Evolutionary conservation across 2,888 invertebrate species (phyloP), one percentile per base, ranked within the genome.

Genomic region (Ormyrus pomaceus): DNA sequence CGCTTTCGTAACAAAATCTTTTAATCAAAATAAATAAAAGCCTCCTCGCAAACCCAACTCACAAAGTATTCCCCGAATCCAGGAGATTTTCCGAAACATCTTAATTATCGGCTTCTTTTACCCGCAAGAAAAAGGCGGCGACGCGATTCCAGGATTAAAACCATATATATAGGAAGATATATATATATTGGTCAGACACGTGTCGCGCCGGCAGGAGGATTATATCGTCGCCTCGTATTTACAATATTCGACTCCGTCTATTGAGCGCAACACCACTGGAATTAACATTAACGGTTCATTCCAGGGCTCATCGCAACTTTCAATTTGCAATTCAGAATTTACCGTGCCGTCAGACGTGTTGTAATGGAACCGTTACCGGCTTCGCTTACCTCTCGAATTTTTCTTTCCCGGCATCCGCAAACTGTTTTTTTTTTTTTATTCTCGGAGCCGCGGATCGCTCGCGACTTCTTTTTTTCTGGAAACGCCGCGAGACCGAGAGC

Each of bases 251-350:
- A 19, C 34, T 34, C 48, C 34, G 4, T 13, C 34, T 34, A 4
- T 34, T 4, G 34, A 34, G 34, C 34, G 34, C 34, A 34, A 34
- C 34, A 34, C 34, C 34, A 34, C 34, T 50, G 72, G 74, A 72
- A 81, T 81, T 56, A 68, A 81, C 19, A 76, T 76, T 81, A 81
- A 81, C 81, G 79, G 81, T 81, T 76, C 65, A 53, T 73, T 19
- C 45, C 61, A 50, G 10, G 34, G 61, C 34, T 55, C 50, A 11
- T 53, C 56, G 71, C 50, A 65, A 76, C 66, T 72, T 77, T 65
- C 64, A 61, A 81, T 81, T 81, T 81, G 81, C 78, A 76, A 81
- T 81, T 81, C 79, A 79, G 79, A 81, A 79, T 81, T 69, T 34
- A 75, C 65, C 62, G 55, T 72, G 74, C 61, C 58, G 73, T 58